Base-by-base conservation (phyloP, 2,797 vertebrate genomes). In the Anas bernieri region DNA sequence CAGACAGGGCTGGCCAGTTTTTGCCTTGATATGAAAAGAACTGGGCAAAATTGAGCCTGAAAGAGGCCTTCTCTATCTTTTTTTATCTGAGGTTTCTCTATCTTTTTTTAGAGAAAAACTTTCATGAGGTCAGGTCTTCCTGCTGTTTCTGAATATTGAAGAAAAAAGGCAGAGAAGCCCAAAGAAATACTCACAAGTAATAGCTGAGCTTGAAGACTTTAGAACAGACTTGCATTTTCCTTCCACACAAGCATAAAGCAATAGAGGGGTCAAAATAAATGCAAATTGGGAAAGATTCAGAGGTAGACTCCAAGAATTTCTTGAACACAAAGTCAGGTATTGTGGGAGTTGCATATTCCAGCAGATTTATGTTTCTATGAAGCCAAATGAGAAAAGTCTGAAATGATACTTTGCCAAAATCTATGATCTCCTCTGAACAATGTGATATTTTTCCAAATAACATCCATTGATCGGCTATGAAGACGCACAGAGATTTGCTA, bases 401-500 rank as follows among this genome's bases (percentile, higher is more conserved):
- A 67, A 93, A 59, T 69, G 12, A 50, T 52, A 1, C 0, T 66
- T 91, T 64, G 62, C 39, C 39, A 64, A 43, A 64, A 64, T 31
- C 62, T 31, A 64, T 13, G 6, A 43, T 64, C 62, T 43, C 62
- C 43, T 43, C 62, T 64, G 62, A 43, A 43, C 20, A 15, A 64
- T 43, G 39, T 43, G 43, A 17, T 80, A 70, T 79, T 93, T 92
- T 30, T 83, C 81, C 88, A 93, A 82, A 79, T 75, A 93, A 54
- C 72, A 68, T 61, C 54, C 92, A 87, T 94, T 91, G 88, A 92
- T 94, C 6, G 0, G 35, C 84, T 91, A 17, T 55, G 28, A 87
- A 92, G 61, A 52, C 84, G 22, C 81, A 84, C 37, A 26, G 68
- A 43, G 61, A 85, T 93, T 94, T 93, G 54, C 61, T 48, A 93